phyloP scores from a whole-genome alignment of 2,888 invertebrate genomes.

The Beris chalybata region DNA sequence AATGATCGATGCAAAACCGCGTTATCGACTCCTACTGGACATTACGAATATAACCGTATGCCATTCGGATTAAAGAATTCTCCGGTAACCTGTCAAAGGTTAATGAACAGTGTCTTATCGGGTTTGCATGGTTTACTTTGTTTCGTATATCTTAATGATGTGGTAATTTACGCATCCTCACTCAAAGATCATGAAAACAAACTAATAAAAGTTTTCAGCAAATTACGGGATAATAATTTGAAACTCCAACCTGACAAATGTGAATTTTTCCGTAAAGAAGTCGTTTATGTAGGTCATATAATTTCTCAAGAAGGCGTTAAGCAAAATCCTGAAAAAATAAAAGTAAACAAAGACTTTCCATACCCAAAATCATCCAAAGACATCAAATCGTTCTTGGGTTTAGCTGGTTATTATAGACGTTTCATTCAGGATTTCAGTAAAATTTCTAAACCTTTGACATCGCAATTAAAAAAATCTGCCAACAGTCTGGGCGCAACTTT shows the following conservation, averaged over 20 bases:
- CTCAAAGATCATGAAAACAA: conserved; percentile 44
- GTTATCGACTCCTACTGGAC: conserved; percentile 46
- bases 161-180: conserved; percentile 44
- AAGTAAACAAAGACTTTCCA: conserved; percentile 42
- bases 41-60: conserved; percentile 48
- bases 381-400: conserved; percentile 44
- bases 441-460: conserved; percentile 18
- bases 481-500: no score
- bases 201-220: conserved; percentile 41
- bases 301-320: conserved; percentile 43
- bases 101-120: conserved; percentile 49
- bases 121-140: conserved; percentile 47
- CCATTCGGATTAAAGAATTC: conserved; percentile 52
- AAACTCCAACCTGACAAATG: conserved; percentile 42
- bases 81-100: conserved; percentile 50
- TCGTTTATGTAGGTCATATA: conserved; percentile 42
- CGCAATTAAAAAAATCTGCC: conserved; percentile 14
- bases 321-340: conserved; percentile 35
- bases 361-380: conserved; percentile 41
- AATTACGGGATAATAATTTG: conserved; percentile 39
- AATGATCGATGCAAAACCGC: conserved; percentile 48
- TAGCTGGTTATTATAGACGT: conserved; percentile 48
- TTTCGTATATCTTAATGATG: conserved; percentile 49
- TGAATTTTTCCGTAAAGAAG: conserved; percentile 26
- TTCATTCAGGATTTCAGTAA: conserved; percentile 46